A percentile compares a stretch with the other conserved stretches of the same genome.
Evolutionary conservation across 2,797 vertebrate species (phyloP).

Genomic region (Bufotes viridis): DNA sequence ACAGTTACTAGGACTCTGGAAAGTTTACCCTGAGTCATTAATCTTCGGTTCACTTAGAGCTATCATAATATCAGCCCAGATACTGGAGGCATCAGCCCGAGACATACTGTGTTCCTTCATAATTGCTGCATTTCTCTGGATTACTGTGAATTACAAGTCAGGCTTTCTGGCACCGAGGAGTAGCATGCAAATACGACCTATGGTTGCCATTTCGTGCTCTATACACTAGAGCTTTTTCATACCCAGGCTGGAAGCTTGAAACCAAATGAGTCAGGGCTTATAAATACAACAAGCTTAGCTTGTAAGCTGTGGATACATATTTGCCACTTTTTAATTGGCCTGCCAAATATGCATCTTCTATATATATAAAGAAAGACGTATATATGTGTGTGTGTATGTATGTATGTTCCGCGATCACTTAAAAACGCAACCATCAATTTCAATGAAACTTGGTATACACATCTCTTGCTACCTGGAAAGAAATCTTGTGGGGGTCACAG

Average conservation of each 20-base stretch:
- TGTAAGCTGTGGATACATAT: conserved; percentile 22
- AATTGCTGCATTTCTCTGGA: conserved; percentile 23
- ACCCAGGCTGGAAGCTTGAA: not conserved
- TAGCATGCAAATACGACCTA: conserved; percentile 38
- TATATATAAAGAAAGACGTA: no score
- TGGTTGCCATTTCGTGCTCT: conserved; percentile 44
- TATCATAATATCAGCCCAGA: conserved; percentile 42
- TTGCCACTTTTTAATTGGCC: conserved; percentile 41
- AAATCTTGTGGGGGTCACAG: no score
- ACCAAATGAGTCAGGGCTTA: conserved; percentile 15
- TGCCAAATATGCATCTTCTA: conserved; percentile 47
- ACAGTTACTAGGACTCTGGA: conserved; percentile 3
- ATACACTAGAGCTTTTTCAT: conserved; percentile 41
- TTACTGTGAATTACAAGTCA: conserved; percentile 39
- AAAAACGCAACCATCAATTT: no score
- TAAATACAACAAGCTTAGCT: conserved; percentile 13
- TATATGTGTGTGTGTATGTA: no score
- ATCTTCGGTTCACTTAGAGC: conserved; percentile 35
- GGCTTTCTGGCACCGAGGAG: conserved; percentile 32
- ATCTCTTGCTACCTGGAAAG: no score
- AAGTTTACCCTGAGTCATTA: conserved; percentile 38
- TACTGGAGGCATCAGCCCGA: conserved; percentile 17
- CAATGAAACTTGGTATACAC: no score
- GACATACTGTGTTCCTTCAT: conserved; percentile 41
- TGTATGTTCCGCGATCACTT: no score